These are phyloP conservation scores for Antrozous pallidus DNA, from an alignment of 2,797 vertebrate genomes.

Conservation along the genomic window DNA sequence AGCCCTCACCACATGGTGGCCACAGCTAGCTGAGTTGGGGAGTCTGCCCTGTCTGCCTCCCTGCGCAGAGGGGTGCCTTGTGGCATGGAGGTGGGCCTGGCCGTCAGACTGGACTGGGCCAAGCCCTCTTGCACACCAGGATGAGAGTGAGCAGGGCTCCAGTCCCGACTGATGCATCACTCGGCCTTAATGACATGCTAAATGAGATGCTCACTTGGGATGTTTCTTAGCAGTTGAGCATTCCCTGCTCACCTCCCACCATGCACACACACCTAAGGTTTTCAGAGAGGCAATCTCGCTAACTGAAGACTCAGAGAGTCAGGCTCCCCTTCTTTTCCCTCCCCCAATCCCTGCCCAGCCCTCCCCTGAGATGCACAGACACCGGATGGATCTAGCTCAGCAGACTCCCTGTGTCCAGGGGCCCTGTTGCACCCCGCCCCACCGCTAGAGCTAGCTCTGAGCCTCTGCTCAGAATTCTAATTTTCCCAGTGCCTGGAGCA, in stretches of 20 bases:
- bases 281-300: not conserved
- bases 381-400: not conserved
- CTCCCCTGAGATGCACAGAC: not conserved
- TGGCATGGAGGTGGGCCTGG: accelerated
- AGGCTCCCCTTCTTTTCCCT: not conserved
- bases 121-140: accelerated
- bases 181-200: conserved; percentile 36
- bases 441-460: not conserved
- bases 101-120: not conserved
- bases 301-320: not conserved
- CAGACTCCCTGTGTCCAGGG: not conserved
- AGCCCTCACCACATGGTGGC: not conserved
- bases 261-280: not conserved
- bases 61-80: accelerated
- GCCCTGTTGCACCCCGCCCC: not conserved
- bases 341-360: not conserved
- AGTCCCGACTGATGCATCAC: not conserved
- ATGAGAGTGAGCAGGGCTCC: not conserved
- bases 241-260: not conserved
- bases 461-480: not conserved
- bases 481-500: not conserved
- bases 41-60: not conserved
- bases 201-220: conserved; percentile 63
- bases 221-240: conserved; percentile 27
- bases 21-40: not conserved